These are phyloP conservation scores for Drosophila micromelanica DNA, from an alignment of 1,140 invertebrate genomes.

Conservation along the genomic window DNA sequence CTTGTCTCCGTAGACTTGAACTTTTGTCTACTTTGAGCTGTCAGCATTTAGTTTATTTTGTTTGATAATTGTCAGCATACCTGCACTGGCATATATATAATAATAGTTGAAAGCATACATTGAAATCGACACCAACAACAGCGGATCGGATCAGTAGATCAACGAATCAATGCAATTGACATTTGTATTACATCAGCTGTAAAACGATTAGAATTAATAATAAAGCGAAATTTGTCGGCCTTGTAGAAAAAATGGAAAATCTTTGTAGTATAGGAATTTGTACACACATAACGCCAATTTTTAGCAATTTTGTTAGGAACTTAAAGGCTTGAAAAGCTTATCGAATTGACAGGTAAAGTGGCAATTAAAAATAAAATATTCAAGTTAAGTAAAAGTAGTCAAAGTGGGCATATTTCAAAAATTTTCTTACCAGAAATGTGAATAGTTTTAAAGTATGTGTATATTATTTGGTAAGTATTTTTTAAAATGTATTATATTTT, in stretches of 20 bases:
- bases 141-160: conserved; percentile 14
- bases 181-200: conserved; percentile 71
- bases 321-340: background rate
- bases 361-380: background rate
- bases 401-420: background rate
- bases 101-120: conserved; percentile 15
- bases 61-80: conserved; percentile 34
- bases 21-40: conserved; percentile 47
- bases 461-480: too few relatives aligned
- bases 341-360: background rate
- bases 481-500: too few relatives aligned
- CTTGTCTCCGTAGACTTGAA: conserved; percentile 48
- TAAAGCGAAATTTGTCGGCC: conserved; percentile 44
- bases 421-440: background rate
- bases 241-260: conserved; percentile 29
- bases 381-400: conserved; percentile 1
- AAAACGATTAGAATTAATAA: conserved; percentile 46
- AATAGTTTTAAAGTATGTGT: too few relatives aligned
- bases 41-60: conserved; percentile 30
- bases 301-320: background rate
- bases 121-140: conserved; percentile 21
- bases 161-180: conserved; percentile 54
- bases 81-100: conserved; percentile 1
- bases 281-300: background rate
- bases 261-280: conserved; percentile 6